A percentile compares a stretch with the other conserved stretches of the same genome.
These are phyloP conservation scores for Macropodus opercularis DNA, from an alignment of 2,797 vertebrate species.

Conservation along the genomic window DNA sequence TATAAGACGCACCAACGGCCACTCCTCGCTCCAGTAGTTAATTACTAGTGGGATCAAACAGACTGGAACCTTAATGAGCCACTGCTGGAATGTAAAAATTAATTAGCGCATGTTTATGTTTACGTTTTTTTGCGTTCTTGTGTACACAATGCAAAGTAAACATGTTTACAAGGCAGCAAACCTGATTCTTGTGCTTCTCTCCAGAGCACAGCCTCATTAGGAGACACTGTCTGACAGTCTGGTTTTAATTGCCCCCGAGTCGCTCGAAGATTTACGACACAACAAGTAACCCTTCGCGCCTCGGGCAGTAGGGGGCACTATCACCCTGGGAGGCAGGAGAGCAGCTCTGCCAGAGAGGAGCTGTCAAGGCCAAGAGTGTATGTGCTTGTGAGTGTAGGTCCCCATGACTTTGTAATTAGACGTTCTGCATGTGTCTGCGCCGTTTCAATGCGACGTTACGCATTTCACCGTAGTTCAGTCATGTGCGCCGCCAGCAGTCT, in stretches of 20 bases:
- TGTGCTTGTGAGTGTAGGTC: slow-evolving; percentile 3
- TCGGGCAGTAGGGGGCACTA: slow-evolving; percentile 67
- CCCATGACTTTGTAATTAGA: slow-evolving; percentile 28
- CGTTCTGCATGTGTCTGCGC: background rate
- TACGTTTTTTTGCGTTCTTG: slow-evolving; percentile 6
- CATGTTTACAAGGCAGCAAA: slow-evolving; percentile 18
- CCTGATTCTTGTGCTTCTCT: slow-evolving; percentile 14
- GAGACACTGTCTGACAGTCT: slow-evolving; percentile 11
- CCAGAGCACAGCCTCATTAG: slow-evolving; percentile 17
- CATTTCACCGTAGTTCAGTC: slow-evolving; percentile 6
- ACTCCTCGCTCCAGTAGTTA: slow-evolving; percentile 58
- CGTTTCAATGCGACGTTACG: slow-evolving; percentile 3
- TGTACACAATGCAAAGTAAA: slow-evolving; percentile 24
- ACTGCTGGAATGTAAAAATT: slow-evolving; percentile 40
- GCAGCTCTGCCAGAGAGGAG: slow-evolving; percentile 9
- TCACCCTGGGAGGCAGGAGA: slow-evolving; percentile 49
- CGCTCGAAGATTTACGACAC: slow-evolving; percentile 5
- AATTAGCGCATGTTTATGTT: slow-evolving; percentile 38
- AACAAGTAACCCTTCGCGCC: slow-evolving; percentile 17
- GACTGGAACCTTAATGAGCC: slow-evolving; percentile 63
- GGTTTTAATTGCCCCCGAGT: slow-evolving; percentile 27
- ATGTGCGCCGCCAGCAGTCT: slow-evolving; percentile 1
- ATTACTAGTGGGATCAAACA: slow-evolving; percentile 61
- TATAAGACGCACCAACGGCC: slow-evolving; percentile 50
- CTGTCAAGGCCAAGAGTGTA: slow-evolving; percentile 12